Base-by-base conservation (phyloP, 1,140 invertebrate species). In the Drosophila tropicalis region DNA sequence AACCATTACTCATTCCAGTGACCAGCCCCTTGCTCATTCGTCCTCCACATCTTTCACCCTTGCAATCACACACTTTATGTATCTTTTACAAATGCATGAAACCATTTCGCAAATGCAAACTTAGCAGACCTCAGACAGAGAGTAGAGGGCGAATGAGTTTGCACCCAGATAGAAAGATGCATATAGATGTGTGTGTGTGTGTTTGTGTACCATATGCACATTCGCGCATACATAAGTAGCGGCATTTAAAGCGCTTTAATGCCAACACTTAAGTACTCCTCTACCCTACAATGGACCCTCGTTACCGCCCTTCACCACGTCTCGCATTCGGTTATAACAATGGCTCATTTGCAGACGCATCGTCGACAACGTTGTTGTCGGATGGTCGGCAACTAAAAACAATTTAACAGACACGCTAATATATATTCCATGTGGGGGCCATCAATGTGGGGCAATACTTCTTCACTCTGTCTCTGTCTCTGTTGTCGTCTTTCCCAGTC, bases 331-430 rank as follows among this genome's bases (percentile, higher is more conserved):
- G 47, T 47, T 62, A 7, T 32, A 77, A 87, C 82, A 86, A 86
- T 87, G 83, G 75, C 75, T 87, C 83, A 86, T 87, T 86, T 87
- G 83, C 72, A 83, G 83, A 76, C 83, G 83, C 79, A 73, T 82
- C 76, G 44, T 51, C 44, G 44, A 22, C 44, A 51, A 22, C 17
- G 44, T 51, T 19, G 44, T 22, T 22, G 44, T 51, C 15, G 44
- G 15, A 15, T 10, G 44, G 44, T 17, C 44, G 76, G 72, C 57
- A 87, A 87, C 80, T 67, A 89, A 83, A 89, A 87, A 87, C 79
- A 89, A 87, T 83, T 87, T 89, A 73, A 83, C 69, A 69, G 72
- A 72, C 67, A 67, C 62, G 80, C 79, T 87, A 87, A 89, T 89
- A 83, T 83, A 82, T 70, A 87, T 82, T 68, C 74, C 79, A 72